These are phyloP conservation scores for Diadegma fenestrale DNA, from an alignment of 2,888 invertebrate species.

Conservation along the genomic window DNA sequence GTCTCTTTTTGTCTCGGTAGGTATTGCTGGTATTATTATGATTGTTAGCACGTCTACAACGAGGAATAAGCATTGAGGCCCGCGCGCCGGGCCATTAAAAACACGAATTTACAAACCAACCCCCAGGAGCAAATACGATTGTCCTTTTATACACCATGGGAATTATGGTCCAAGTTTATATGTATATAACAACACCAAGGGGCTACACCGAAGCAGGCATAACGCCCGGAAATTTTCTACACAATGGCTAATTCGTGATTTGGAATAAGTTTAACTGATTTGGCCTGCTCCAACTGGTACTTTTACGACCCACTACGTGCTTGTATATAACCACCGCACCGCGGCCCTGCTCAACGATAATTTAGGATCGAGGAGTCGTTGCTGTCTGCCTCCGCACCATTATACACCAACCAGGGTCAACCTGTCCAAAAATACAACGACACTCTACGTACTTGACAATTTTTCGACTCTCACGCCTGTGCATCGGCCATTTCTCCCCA, in stretches of 20 bases:
- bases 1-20: constrained; percentile 24
- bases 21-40: constrained; percentile 36
- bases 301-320: constrained; percentile 58
- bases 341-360: constrained; percentile 47
- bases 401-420: constrained; percentile 38
- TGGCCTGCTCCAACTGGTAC: constrained; percentile 58
- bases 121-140: constrained; percentile 74
- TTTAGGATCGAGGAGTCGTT: constrained; percentile 48
- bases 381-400: not conserved
- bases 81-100: constrained; percentile 73
- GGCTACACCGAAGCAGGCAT: constrained; percentile 64
- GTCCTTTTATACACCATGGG: constrained; percentile 65
- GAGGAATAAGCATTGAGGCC: not conserved
- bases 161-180: constrained; percentile 52
- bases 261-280: constrained; percentile 81
- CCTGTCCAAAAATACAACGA: constrained; percentile 25
- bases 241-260: constrained; percentile 81
- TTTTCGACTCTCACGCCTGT: not conserved
- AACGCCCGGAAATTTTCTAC: constrained; percentile 75
- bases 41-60: constrained; percentile 19
- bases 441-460: constrained; percentile 10
- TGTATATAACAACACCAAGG: constrained; percentile 69
- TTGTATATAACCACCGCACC: not conserved
- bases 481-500: not conserved
- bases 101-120: constrained; percentile 76